Conservation (phyloP, 2,888 invertebrate species). For the Julus scanicus region DNA sequence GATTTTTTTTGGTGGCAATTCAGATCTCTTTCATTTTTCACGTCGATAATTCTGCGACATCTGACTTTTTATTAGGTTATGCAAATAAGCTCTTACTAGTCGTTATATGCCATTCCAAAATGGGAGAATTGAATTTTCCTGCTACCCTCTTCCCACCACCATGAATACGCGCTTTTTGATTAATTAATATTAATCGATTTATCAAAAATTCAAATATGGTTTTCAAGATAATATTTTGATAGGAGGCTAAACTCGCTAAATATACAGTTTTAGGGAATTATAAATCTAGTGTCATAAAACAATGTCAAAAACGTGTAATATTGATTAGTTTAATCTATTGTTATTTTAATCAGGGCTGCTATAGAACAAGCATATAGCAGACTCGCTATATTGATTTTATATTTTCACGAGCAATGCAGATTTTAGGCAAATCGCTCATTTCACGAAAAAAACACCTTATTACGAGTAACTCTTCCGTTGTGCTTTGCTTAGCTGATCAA, state of each 20-base stretch:
- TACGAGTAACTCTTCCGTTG: neutral
- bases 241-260: conserved; percentile 24
- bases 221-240: conserved; percentile 39
- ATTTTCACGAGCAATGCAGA: neutral
- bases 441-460: neutral
- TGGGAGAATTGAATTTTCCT: neutral
- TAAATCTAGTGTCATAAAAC: conserved; percentile 29
- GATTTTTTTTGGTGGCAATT: neutral
- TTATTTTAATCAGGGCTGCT: conserved; percentile 35
- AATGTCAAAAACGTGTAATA: conserved; percentile 36
- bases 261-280: conserved; percentile 42
- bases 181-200: conserved; percentile 42
- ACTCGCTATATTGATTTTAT: neutral
- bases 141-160: neutral
- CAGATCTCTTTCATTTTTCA: conserved; percentile 5
- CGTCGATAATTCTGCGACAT: conserved; percentile 3
- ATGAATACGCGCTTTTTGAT: conserved; percentile 32
- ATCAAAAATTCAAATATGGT: conserved; percentile 42
- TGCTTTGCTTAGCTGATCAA: neutral
- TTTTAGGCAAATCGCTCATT: neutral
- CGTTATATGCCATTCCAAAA: neutral
- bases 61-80: conserved; percentile 30
- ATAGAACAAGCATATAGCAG: neutral
- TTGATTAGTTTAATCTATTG: conserved; percentile 42
- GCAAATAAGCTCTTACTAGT: neutral